phyloP scores from a whole-genome alignment of 2,888 invertebrate genomes.

The Mellilla xanthometata region DNA sequence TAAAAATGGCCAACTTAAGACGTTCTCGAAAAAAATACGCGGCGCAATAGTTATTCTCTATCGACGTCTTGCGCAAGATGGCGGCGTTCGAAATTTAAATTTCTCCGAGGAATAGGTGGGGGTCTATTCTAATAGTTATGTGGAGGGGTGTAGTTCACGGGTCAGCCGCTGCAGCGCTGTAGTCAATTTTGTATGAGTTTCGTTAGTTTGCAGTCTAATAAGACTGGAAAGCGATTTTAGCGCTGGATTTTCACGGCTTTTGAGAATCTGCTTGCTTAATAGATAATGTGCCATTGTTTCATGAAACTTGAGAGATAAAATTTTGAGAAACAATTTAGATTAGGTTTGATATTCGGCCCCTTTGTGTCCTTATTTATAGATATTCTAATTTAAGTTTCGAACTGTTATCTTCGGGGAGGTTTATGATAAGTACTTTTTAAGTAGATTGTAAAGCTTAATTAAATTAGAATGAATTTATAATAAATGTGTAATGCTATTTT shows the following conservation, averaged over 20 bases:
- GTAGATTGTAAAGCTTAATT: too few relatives aligned
- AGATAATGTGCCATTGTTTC: slow-evolving; percentile 23
- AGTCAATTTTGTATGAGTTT: slow-evolving; percentile 42
- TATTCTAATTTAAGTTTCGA: too few relatives aligned
- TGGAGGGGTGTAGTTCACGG: slow-evolving; percentile 31
- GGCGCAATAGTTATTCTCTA: slow-evolving; percentile 75
- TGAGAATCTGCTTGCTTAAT: slow-evolving; percentile 20
- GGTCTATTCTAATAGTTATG: slow-evolving; percentile 49
- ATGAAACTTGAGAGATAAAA: slow-evolving; percentile 21
- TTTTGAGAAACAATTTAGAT: slow-evolving; percentile 19
- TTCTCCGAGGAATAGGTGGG: slow-evolving; percentile 77
- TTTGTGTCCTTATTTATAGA: not conserved
- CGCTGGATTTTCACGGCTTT: slow-evolving; percentile 24
- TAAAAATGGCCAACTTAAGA: slow-evolving; percentile 79
- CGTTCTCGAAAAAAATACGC: slow-evolving; percentile 76
- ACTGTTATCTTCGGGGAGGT: too few relatives aligned
- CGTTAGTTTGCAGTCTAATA: slow-evolving; percentile 40
- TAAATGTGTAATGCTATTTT: too few relatives aligned
- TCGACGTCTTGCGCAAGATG: slow-evolving; percentile 81
- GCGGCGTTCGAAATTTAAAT: slow-evolving; percentile 80
- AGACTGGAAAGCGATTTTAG: slow-evolving; percentile 27
- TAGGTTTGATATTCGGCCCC: not conserved
- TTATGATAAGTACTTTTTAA: too few relatives aligned
- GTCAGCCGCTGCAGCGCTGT: slow-evolving; percentile 53
- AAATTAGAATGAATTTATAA: too few relatives aligned